Base-by-base conservation (phyloP, 2,888 invertebrate species). In the Anthophora plumipes region DNA sequence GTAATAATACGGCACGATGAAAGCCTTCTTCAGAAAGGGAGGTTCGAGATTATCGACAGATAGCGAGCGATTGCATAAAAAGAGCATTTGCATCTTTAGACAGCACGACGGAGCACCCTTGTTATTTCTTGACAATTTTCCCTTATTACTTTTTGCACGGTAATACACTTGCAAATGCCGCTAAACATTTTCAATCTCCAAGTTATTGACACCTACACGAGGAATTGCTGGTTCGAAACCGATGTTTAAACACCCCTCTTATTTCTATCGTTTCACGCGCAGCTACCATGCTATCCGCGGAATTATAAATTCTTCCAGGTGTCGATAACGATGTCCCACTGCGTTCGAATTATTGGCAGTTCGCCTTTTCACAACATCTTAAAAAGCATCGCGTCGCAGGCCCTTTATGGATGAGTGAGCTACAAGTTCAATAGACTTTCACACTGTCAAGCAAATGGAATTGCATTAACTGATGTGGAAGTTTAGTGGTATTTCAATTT, bases 291-390 rank as follows among this genome's bases (percentile, higher is more conserved):
- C 59, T 43, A 39, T 41, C 12, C 6, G n/a, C 39, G n/a, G 61
- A 50, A 63, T 63, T 63, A 72, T 55, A 39, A 76, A 76, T 43
- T 69, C 41, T 41, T 31, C 17, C 12, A 54, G 25, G 39, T 46
- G 46, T 61, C 61, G 70, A 75, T 57, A 72, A 72, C 41, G 31
- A n/a, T 31, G 22, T 20, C 11, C 60, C 72, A 37, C 48, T 55
- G 22, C 39, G 50, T 46, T 55, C 54, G 37, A 70, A 81, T 84
- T 78, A 77, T 78, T 75, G 77, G 66, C 80, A 77, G 70, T 50
- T 37, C 55, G 71, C 64, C 77, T 74, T 46, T 60, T 31, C 17
- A 12, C 14, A 43, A 20, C 14, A 14, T 50, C 48, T 68, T 31
- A 25, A 41, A 57, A 41, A 20, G 14, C 37, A 39, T 41, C 50